These are phyloP conservation scores for Pomatostomus ruficeps DNA, from an alignment of 2,113 vertebrate genomes.

Conservation along the genomic window DNA sequence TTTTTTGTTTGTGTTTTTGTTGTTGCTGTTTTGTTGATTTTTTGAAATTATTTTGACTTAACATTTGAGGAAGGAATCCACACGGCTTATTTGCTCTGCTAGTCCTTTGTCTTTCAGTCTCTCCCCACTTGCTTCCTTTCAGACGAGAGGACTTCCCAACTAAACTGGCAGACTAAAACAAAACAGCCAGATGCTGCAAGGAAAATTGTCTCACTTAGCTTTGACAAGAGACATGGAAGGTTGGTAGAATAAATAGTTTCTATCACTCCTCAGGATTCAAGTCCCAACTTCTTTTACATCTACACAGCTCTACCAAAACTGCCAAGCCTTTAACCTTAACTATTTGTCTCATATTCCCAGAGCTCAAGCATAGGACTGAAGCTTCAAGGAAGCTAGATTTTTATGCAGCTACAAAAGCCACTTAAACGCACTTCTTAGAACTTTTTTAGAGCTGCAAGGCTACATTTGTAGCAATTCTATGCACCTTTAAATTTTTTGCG, in stretches of 20 bases:
- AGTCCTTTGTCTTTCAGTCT: not conserved
- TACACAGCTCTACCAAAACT: not conserved
- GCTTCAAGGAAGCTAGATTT: not conserved
- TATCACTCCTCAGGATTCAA: not conserved
- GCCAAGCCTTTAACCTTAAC: not conserved
- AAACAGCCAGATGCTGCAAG: not conserved
- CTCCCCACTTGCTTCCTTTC: not conserved
- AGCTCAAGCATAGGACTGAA: not conserved
- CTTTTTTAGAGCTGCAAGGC: not conserved
- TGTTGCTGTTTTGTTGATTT: not conserved
- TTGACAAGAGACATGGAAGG: not conserved
- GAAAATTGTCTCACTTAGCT: not conserved
- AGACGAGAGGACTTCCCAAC: not conserved
- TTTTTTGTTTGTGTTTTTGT: fast-evolving
- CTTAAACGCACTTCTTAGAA: not conserved
- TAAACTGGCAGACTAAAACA: not conserved
- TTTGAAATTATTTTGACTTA: not conserved
- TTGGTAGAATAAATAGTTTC: not conserved
- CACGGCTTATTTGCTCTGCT: not conserved
- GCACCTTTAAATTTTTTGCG: not conserved
- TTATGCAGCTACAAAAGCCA: not conserved
- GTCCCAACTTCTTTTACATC: not conserved
- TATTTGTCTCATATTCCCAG: not conserved
- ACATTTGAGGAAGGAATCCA: not conserved
- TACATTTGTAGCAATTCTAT: not conserved